phyloP scores from a whole-genome alignment of 2,888 invertebrate species.

The Seira musarum region DNA sequence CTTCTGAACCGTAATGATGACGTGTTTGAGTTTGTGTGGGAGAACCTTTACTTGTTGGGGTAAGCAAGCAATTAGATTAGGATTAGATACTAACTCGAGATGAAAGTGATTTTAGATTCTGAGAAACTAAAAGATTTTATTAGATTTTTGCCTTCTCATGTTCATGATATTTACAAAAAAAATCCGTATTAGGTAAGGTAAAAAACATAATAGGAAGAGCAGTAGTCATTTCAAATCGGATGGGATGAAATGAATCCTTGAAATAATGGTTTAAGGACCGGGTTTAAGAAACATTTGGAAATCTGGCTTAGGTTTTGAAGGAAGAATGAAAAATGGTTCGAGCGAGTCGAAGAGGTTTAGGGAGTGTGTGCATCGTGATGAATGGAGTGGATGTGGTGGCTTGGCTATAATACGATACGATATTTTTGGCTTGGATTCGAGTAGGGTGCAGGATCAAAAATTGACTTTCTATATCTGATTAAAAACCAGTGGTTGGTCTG shows the following conservation, averaged over 20 bases:
- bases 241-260: not conserved
- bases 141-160: not conserved
- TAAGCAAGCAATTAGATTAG: constrained; percentile 47
- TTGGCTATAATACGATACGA: not conserved
- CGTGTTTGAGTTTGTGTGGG: no score
- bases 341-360: not conserved
- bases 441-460: constrained; percentile 18
- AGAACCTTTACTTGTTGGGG: not conserved
- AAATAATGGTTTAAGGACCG: not conserved
- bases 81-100: constrained; percentile 25
- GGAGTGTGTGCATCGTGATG: not conserved
- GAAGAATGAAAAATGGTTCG: no score
- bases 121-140: constrained; percentile 8
- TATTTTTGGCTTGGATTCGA: not conserved
- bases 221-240: not conserved
- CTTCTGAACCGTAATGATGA: no score
- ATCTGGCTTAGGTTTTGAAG: no score
- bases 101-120: constrained; percentile 39
- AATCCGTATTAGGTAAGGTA: no score
- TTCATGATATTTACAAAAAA: not conserved
- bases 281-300: no score
- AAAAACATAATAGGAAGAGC: not conserved
- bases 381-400: not conserved
- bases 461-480: constrained; percentile 60
- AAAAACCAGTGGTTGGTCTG: constrained; percentile 65